Evolutionary conservation across 2,797 vertebrate species (phyloP).

Genomic region (Galagoides demidoff): DNA sequence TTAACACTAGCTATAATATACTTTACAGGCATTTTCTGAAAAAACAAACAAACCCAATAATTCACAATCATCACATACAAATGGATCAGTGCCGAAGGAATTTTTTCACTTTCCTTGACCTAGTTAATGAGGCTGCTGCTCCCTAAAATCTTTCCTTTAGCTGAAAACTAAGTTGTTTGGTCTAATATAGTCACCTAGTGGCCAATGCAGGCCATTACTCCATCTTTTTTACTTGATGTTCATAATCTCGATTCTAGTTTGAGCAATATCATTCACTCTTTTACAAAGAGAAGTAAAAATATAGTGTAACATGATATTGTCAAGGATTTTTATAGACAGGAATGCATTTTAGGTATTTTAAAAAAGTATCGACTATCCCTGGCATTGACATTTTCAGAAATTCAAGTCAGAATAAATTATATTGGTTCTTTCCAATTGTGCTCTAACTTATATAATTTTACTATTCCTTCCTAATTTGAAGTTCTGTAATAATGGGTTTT

Average conservation of each 20-base stretch:
- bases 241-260: background rate
- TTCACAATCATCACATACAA: background rate
- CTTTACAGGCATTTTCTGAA: background rate
- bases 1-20: background rate
- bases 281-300: conserved; percentile 10
- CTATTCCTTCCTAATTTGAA: background rate
- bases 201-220: conserved; percentile 56
- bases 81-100: background rate
- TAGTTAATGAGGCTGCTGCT: background rate
- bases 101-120: background rate
- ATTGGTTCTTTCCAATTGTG: conserved; percentile 28
- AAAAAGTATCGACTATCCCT: conserved; percentile 20
- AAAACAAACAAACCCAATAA: background rate
- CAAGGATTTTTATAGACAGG: background rate
- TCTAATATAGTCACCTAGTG: conserved; percentile 74
- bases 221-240: background rate
- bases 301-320: background rate
- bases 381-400: conserved; percentile 13
- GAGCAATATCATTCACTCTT: background rate
- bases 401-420: conserved; percentile 36
- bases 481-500: background rate
- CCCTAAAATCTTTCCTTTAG: background rate
- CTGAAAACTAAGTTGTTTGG: background rate
- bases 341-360: conserved; percentile 36
- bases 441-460: background rate